Base-by-base conservation (phyloP, 1,140 invertebrate species). In the Rhagoletis pomonella region DNA sequence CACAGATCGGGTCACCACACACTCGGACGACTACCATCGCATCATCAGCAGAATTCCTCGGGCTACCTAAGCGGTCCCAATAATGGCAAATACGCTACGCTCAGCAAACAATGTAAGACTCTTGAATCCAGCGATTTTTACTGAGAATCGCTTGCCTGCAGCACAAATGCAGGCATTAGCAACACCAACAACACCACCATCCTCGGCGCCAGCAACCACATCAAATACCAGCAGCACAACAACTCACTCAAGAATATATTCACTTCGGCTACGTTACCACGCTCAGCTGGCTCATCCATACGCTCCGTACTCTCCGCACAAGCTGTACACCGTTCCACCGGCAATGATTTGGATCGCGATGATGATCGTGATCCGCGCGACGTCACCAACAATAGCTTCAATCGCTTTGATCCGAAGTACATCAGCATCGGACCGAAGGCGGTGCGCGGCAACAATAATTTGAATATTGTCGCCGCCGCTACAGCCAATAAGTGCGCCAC, bases 81-180 rank as follows among this genome's bases (percentile, higher is more conserved):
- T 93, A 95, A 95, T 95, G 96, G 96, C 94, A 97, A 97, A 95
- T 97, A 97, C 95, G 96, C 96, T 93, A 97, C 97, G 94, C 94
- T 98, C 93, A 97, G 97, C 95, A 98, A 97, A 94, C 97, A 98
- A 94, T 98, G 97, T 95, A 98, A 98, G 94, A 98, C 97, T 87
- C 94, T 98, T n/a, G 97, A 98, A 94, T 97, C 97, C 73, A 97
- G 96, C 91, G 97, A 98, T 94, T 98, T 98, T 94, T 98, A 98
- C 96, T 98, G 97, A 97, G 96, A 95, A 93, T 95, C 94, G 94
- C 94, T 94, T 93, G 95, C 94, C 94, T 94, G 94, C 94, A 94
- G 89, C 89, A 88, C 89, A 85, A 90, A 91, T 93, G 94, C 94
- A 93, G 93, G 92, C 93, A 93, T 90, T 91, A 92, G 91, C 91